A percentile compares a stretch with the other conserved stretches of the same genome.
phyloP scores from a whole-genome alignment of 2,888 invertebrate species.

The Thysanoteuthis rhombus region DNA sequence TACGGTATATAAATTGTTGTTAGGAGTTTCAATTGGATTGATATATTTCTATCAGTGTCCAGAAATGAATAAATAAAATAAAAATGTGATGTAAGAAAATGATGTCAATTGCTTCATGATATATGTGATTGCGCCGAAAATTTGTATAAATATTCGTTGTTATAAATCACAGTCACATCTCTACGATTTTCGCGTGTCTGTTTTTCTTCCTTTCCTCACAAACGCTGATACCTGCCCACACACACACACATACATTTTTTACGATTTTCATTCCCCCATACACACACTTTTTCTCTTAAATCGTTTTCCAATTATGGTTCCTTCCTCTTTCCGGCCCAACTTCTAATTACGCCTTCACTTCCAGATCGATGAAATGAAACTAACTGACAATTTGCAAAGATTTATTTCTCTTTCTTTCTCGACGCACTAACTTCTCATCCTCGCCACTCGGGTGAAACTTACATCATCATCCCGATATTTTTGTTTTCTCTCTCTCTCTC shows the following conservation, averaged over 20 bases:
- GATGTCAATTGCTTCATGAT: too few species aligned
- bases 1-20: too few species aligned
- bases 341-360: background rate
- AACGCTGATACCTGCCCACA: background rate
- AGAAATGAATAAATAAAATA: too few species aligned
- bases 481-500: background rate
- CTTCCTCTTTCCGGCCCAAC: background rate
- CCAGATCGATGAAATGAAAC: background rate
- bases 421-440: background rate
- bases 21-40: too few species aligned
- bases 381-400: constrained; percentile 12
- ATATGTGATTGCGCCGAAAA: background rate
- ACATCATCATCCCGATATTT: background rate
- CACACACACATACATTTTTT: background rate
- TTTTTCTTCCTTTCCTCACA: background rate
- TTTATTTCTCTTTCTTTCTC: background rate
- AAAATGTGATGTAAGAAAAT: too few species aligned
- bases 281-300: background rate
- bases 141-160: background rate
- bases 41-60: too few species aligned
- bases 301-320: background rate
- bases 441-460: background rate
- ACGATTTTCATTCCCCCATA: background rate
- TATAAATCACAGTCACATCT: background rate
- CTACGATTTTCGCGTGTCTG: background rate